These are phyloP conservation scores for Thymelicus sylvestris DNA, from an alignment of 2,888 invertebrate genomes.

Conservation along the genomic window DNA sequence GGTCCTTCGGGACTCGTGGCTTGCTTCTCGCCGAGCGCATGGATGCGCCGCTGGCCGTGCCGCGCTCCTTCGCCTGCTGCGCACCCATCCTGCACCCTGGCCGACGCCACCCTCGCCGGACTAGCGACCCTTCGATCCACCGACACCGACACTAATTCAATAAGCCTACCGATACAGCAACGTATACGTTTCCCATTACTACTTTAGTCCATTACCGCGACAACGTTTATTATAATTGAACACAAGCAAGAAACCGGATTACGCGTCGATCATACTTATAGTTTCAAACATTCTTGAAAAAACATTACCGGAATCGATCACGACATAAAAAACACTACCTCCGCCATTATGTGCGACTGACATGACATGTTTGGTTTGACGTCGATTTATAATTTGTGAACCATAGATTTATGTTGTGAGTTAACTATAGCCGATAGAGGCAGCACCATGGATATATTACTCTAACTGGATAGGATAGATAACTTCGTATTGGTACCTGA, in stretches of 20 bases:
- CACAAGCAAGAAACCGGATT: constrained; percentile 32
- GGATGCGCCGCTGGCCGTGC: constrained; percentile 89
- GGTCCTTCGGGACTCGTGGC: constrained; percentile 91
- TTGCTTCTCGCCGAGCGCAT: constrained; percentile 90
- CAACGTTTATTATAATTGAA: constrained; percentile 9
- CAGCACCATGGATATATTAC: too few relatives aligned
- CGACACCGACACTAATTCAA: constrained; percentile 60
- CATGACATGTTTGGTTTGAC: constrained; percentile 71
- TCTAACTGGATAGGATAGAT: too few relatives aligned
- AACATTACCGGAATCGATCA: constrained; percentile 58
- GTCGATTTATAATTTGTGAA: constrained; percentile 68
- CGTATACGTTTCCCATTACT: constrained; percentile 56
- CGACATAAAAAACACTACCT: constrained; percentile 68
- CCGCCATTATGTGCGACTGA: constrained; percentile 75
- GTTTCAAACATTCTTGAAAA: constrained; percentile 48
- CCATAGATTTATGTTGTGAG: too few relatives aligned
- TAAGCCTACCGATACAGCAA: constrained; percentile 60
- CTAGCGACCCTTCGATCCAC: constrained; percentile 48
- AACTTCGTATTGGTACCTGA: too few relatives aligned
- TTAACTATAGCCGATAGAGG: constrained; percentile 46
- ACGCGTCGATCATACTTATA: constrained; percentile 42
- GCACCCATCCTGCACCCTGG: constrained; percentile 89
- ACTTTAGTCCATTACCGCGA: constrained; percentile 34
- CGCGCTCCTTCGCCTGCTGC: constrained; percentile 96
- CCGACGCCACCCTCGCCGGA: constrained; percentile 89